phyloP scores from a whole-genome alignment of 2,113 vertebrate genomes.

The Dryoscopus gambensis region DNA sequence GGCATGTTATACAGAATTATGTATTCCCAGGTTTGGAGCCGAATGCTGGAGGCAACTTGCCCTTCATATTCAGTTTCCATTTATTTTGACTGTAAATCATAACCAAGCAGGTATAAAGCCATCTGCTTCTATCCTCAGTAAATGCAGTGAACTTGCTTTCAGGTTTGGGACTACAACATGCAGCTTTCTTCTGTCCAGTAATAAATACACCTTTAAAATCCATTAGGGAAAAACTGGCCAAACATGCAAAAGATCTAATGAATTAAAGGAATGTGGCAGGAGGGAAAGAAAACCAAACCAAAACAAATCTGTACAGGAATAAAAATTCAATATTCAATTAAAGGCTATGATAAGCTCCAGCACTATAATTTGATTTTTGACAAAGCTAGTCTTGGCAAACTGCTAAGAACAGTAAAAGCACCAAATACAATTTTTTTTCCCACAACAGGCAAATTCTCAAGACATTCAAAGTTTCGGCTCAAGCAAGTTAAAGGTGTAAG shows the following conservation, averaged over 20 bases:
- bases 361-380: not conserved
- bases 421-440: not conserved
- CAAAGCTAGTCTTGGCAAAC: not conserved
- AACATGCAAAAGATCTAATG: not conserved
- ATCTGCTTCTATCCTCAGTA: not conserved
- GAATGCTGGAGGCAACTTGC: not conserved
- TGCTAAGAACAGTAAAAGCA: not conserved
- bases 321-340: not conserved
- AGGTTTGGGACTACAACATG: not conserved
- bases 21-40: not conserved
- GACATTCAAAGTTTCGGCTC: not conserved
- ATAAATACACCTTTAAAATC: not conserved
- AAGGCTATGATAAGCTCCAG: not conserved
- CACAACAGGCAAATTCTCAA: not conserved
- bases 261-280: not conserved
- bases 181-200: not conserved
- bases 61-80: not conserved
- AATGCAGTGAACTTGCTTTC: not conserved
- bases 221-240: not conserved
- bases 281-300: rapidly evolving
- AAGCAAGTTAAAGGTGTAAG: not conserved
- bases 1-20: not conserved
- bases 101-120: constrained; percentile 22
- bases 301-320: not conserved
- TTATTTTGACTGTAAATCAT: constrained; percentile 27